Percentiles rank a stretch among this genome's conserved stretches.
These are phyloP conservation scores for Myiopsitta monachus DNA, from an alignment of 2,113 vertebrate species.

Conservation along the genomic window DNA sequence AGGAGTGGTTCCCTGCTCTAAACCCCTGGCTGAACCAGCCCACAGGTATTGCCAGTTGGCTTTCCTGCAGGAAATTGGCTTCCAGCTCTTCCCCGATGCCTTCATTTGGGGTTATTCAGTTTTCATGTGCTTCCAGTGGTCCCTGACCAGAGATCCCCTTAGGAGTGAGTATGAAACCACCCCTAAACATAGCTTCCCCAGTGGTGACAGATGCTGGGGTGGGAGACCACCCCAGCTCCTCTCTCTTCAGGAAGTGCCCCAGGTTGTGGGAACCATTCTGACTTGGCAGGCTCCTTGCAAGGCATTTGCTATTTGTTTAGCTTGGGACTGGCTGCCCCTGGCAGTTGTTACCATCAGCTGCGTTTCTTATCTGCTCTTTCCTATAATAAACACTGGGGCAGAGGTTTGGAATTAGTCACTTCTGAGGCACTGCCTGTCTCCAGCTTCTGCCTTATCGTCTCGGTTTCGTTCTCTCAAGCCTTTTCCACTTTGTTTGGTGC, in stretches of 20 bases:
- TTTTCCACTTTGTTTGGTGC: neutral
- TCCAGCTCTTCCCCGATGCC: neutral
- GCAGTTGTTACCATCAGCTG: conserved; percentile 12
- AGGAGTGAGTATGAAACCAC: neutral
- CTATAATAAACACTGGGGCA: conserved; percentile 43
- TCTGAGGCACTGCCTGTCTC: neutral
- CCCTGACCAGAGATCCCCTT: neutral
- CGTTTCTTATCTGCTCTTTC: conserved; percentile 52
- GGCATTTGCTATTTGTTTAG: conserved; percentile 44
- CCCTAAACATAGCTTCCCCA: neutral
- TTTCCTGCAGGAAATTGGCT: neutral
- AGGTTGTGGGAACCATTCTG: conserved; percentile 1
- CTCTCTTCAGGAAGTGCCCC: conserved; percentile 5
- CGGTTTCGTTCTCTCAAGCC: neutral
- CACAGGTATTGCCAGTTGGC: neutral
- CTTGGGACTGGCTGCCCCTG: conserved; percentile 30
- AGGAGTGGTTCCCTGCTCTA: neutral
- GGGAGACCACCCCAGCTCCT: neutral
- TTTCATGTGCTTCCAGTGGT: neutral
- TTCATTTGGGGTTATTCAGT: neutral
- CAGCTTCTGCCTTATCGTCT: neutral
- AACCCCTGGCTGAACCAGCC: neutral
- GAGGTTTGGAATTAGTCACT: conserved; percentile 35
- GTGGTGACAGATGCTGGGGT: neutral
- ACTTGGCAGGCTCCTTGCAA: conserved; percentile 12